Base-by-base conservation (phyloP, 2,888 invertebrate species). In the Scaeva pyrastri region DNA sequence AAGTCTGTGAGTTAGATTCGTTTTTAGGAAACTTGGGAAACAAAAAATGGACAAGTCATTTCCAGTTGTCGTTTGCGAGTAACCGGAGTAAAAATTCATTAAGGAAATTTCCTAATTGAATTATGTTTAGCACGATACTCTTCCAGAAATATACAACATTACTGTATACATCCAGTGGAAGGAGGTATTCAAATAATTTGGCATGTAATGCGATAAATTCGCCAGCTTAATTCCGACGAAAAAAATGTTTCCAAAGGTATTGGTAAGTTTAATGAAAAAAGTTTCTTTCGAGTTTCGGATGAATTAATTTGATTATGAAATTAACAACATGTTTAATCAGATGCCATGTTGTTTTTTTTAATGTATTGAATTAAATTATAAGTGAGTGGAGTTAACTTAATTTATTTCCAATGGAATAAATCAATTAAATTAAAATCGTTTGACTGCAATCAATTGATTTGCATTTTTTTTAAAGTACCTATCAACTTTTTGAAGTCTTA, bases 1-100 rank as follows among this genome's bases (percentile, higher is more conserved):
- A 80, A 66, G 72, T 56, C 76, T 26, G 45, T 45, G 48, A 62
- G 75, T 48, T 76, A 68, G 68, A 85, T 76, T 75, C 41, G 70
- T 45, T 45, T 45, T 19, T 12, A 12, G n/a, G n/a, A n/a, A n/a
- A n/a, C n/a, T 21, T 21, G 19, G 48, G 41, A 60, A 45, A 0
- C 1, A 2, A 10, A 60, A 60, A 45, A 48, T 70, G 62, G 70
- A 70, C 68, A 68, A 71, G 66, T 76, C 79, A 72, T 52, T 71
- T 75, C 19, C 41, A 71, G 58, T 58, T 71, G 71, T 79, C 56
- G 74, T 79, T 64, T 66, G 23, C 39, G 58, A 64, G 71, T 72
- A 75, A 64, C 66, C 66, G 58, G 52, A 62, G 39, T 73, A 50
- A 43, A 77, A 83, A 77, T 70, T 73, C 55, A 62, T 78, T 70